Evolutionary conservation across 2,888 invertebrate genomes (phyloP).

Genomic region (Unio pictorum): DNA sequence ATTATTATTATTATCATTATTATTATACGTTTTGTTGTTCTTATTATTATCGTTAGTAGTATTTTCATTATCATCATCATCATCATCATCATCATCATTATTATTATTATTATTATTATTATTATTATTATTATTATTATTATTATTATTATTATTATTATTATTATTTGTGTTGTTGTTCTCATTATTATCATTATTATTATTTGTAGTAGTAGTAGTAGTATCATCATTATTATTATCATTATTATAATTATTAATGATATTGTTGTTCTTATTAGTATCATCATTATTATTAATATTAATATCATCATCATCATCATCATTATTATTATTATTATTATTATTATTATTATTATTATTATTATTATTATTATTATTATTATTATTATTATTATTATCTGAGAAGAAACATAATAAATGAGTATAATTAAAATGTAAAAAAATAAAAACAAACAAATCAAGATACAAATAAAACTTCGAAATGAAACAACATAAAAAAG

Average conservation of each 20-base stretch:
- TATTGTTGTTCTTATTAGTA: slow-evolving; percentile 12
- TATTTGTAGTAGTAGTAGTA: slow-evolving; percentile 18
- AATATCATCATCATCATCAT: neutral
- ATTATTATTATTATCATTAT: neutral
- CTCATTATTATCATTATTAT: slow-evolving; percentile 5
- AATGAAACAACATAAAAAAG: too few species aligned
- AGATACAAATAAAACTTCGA: too few species aligned
- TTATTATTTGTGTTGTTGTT: neutral
- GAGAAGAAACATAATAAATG: too few species aligned
- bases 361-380: neutral
- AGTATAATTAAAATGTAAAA: too few species aligned
- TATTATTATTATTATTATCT: too few species aligned
- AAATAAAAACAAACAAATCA: too few species aligned
- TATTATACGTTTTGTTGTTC: neutral
- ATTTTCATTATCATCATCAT: slow-evolving; percentile 2
- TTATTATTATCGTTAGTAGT: neutral
- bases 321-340: too few species aligned
- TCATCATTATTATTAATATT: slow-evolving; percentile 6
- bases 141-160: slow-evolving; percentile 6
- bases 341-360: neutral
- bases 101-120: slow-evolving; percentile 12
- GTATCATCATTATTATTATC: slow-evolving; percentile 16
- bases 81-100: slow-evolving; percentile 17
- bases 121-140: slow-evolving; percentile 6
- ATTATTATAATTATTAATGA: slow-evolving; percentile 15